Evolutionary conservation across 37 sponge, comb jelly and placozoan species (phyloP), one percentile per base, ranked within the genome.

Genomic region (Eunapius fragilis): DNA sequence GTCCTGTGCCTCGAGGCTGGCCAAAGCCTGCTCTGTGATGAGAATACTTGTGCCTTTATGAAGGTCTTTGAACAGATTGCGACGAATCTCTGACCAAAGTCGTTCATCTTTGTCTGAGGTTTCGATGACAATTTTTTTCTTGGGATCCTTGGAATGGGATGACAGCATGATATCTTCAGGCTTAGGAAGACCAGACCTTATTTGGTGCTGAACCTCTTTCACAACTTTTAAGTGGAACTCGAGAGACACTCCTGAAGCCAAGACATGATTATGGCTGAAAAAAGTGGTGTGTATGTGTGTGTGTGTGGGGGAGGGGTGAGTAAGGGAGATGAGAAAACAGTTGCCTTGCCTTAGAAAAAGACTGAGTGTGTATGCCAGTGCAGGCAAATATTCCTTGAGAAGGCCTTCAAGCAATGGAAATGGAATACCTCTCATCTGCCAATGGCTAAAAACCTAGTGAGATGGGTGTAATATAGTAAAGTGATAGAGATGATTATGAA

Each of bases 21-120:
- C 26, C 34, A 88, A 68, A n/a, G 78, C 22, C 34, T 30, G 34
- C 68, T 84, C 90, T 10, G 80, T 25, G 26, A 89, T 37, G 24
- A 25, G 2, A 72, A 89, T 68, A 6, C 72, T 74, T 26, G 33
- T 31, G n/a, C 68, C 49, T 23, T 80, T 72, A 12, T 68, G 31
- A 6, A 86, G 11, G 49, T 86, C 89, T 28, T 78, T 89, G 24
- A 74, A 30, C 30, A 92, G 85, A 47, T 92, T 92, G 2, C 92
- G 84, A 30, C 84, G 36, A 25, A 92, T 76, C 78, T 86, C 87
- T 31, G 31, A n/a, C 91, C 91, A 91, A 2, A 91, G 73, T 6
- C 87, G 78, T 2, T 25, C 11, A 49, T 91, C 87, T n/a, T 70
- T 70, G 4, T 32, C 48, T n/a, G 74, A 30, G 4, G 79, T 47